Conservation (phyloP, 2,888 invertebrate species). For the Fabriciana adippe region DNA sequence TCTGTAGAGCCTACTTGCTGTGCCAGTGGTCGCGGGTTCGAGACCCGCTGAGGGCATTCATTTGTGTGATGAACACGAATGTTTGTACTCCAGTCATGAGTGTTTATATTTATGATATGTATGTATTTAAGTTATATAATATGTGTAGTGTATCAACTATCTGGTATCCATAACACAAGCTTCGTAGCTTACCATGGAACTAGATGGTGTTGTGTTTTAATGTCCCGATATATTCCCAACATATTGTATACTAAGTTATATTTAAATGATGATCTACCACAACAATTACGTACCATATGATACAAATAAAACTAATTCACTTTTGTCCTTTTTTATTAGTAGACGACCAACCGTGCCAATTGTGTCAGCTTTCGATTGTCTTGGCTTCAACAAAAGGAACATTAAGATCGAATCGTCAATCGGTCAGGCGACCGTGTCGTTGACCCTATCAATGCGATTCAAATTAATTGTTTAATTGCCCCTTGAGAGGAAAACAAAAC, state of each 20-base stretch:
- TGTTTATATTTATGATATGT: too few relatives aligned
- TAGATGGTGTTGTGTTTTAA: too few relatives aligned
- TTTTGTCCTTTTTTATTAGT: slow-evolving; percentile 28
- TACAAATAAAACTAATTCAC: slow-evolving; percentile 5
- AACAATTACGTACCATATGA: background rate
- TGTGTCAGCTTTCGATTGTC: slow-evolving; percentile 54
- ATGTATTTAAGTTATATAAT: too few relatives aligned
- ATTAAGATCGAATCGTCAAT: slow-evolving; percentile 30
- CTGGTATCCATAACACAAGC: too few relatives aligned
- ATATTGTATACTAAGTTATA: background rate
- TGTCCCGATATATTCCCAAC: too few relatives aligned
- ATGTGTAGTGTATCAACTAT: too few relatives aligned
- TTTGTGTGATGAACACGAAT: background rate
- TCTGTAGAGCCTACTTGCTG: too few relatives aligned
- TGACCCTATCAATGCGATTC: slow-evolving; percentile 28
- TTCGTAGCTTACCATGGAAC: too few relatives aligned
- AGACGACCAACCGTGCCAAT: slow-evolving; percentile 56
- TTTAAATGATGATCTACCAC: background rate
- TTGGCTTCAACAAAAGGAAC: slow-evolving; percentile 35
- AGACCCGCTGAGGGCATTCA: too few relatives aligned
- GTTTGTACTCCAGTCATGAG: too few relatives aligned
- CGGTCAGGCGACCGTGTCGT: slow-evolving; percentile 34
- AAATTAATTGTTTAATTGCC: slow-evolving; percentile 30
- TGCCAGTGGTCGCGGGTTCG: too few relatives aligned
- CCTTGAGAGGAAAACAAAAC: slow-evolving; percentile 8